phyloP scores from a whole-genome alignment of 2,113 vertebrate genomes.

The Brienomyrus brachyistius region DNA sequence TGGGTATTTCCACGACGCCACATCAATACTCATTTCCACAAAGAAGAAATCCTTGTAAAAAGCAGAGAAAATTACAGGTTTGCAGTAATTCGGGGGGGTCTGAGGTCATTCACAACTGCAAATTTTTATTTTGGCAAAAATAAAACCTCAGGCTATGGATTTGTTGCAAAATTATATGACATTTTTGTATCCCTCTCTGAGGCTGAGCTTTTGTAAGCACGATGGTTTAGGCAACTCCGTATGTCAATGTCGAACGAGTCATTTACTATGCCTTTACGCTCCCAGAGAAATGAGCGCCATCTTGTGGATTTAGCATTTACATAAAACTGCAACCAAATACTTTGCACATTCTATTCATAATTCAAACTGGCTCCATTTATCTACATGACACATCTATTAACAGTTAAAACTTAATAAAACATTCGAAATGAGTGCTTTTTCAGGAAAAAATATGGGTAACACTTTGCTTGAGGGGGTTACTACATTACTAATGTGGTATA shows the following conservation, averaged over 20 bases:
- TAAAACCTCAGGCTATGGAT: background rate
- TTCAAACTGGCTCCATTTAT: background rate
- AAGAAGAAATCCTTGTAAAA: background rate
- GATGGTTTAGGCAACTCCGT: background rate
- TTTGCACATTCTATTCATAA: background rate
- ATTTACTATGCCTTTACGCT: background rate
- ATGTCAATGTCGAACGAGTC: background rate
- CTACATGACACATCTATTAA: background rate
- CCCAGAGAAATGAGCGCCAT: background rate
- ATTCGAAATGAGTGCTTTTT: background rate
- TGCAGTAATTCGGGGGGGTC: background rate
- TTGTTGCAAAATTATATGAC: background rate
- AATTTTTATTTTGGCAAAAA: background rate
- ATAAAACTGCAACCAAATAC: background rate
- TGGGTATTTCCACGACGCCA: background rate
- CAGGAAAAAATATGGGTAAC: background rate
- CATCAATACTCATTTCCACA: background rate
- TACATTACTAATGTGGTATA: background rate
- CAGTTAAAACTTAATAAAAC: background rate
- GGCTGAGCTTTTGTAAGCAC: background rate
- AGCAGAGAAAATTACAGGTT: background rate
- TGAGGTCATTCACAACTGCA: background rate
- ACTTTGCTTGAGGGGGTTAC: background rate
- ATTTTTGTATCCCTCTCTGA: background rate
- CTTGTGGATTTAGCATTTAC: background rate